Evolutionary conservation across 2,888 invertebrate genomes (phyloP), one percentile per base, ranked within the genome.

Genomic region (Peribatodes rhomboidaria): DNA sequence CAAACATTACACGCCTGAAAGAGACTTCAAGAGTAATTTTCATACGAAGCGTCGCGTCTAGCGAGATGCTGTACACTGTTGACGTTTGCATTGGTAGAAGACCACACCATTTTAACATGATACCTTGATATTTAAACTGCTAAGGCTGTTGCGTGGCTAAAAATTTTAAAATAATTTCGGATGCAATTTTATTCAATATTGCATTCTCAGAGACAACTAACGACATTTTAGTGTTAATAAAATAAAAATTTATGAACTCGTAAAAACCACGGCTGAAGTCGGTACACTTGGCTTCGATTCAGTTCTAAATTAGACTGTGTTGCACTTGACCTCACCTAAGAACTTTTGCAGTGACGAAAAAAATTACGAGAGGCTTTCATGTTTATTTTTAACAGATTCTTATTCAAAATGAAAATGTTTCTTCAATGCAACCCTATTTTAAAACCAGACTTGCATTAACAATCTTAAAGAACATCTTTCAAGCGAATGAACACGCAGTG

Each of bases 271-370:
- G 72, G 57, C 58, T 68, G 68, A 72, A 73, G 73, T 75, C 83
- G 86, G 85, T 84, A 85, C 83, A 76, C 72, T 89, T 91, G 91
- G 90, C 91, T 77, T 69, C 70, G 67, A 71, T 87, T 90, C 91
- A 91, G 88, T 80, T 89, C 89, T 90, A 91, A 84, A 88, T 89
- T 79, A 70, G 86, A 83, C 82, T 79, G 78, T 78, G 79, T 79
- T 78, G 86, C 84, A 87, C 90, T 88, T 88, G 90, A 90, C 89
- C 89, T 87, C 84, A 82, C 85, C 84, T 80, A 87, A 87, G 85
- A 83, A 74, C 74, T 81, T 79, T 77, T 75, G 72, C 76, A 84
- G 81, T 75, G 81, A 77, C 76, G 72, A 73, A 66, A 76, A 35
- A 50, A 22, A 11, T 58, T 39, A 47, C 56, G 18, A 37, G 11